These are phyloP conservation scores for Mythimna loreyi DNA, from an alignment of 2,888 invertebrate genomes.

Conservation along the genomic window DNA sequence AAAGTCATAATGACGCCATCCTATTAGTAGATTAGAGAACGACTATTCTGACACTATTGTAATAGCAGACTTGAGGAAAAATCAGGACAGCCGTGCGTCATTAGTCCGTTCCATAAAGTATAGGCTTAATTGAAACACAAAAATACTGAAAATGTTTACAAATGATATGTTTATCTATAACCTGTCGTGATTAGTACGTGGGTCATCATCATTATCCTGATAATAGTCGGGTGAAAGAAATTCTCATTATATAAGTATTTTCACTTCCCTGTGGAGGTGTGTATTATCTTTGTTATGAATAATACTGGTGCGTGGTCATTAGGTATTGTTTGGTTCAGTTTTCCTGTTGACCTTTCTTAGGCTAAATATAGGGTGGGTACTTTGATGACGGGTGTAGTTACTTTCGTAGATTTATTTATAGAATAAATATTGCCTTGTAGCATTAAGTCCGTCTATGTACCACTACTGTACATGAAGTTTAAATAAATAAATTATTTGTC, in stretches of 20 bases:
- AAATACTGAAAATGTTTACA: not conserved
- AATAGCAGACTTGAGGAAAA: no score
- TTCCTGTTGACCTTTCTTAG: conserved; percentile 27
- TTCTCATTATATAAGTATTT: conserved; percentile 24
- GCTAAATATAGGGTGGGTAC: not conserved
- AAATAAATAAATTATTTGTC: no score
- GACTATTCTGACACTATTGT: no score
- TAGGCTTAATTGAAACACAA: not conserved
- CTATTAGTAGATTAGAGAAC: no score
- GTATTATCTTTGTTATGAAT: conserved; percentile 36
- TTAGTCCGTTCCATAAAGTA: not conserved
- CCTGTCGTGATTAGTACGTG: conserved; percentile 19
- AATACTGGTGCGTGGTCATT: conserved; percentile 9
- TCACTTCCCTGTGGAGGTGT: conserved; percentile 14
- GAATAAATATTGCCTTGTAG: no score
- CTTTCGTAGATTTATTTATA: conserved; percentile 2
- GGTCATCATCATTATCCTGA: conserved; percentile 52
- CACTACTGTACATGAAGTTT: no score
- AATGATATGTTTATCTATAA: conserved; percentile 33
- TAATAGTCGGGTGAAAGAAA: conserved; percentile 38
- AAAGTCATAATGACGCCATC: no score
- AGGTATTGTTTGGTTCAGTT: conserved; percentile 8
- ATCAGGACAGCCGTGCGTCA: not conserved
- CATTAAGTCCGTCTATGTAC: no score
- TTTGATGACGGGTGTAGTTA: not conserved